phyloP scores from a whole-genome alignment of 2,888 invertebrate species.

The Clistopyga incitator region DNA sequence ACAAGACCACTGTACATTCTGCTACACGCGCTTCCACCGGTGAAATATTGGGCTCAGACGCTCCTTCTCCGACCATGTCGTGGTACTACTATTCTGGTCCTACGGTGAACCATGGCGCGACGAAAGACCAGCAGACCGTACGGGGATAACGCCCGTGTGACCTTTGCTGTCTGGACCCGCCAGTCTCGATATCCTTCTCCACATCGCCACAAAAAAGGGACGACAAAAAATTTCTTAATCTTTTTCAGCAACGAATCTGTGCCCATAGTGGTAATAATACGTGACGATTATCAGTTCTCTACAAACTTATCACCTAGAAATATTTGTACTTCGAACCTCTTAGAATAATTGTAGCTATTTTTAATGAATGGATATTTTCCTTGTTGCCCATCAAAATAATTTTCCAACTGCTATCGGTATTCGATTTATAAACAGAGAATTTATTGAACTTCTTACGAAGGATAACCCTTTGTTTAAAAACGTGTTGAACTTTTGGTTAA shows the following conservation, averaged over 20 bases:
- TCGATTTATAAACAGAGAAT: too few species aligned
- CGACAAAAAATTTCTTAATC: background rate
- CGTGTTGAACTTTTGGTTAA: too few species aligned
- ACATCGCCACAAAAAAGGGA: background rate
- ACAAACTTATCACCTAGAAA: background rate
- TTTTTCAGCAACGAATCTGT: background rate
- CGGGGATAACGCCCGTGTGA: constrained; percentile 30
- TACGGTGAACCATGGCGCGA: constrained; percentile 14
- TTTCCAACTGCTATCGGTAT: too few species aligned
- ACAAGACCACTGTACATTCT: constrained; percentile 8
- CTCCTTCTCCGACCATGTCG: background rate
- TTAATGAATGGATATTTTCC: too few species aligned
- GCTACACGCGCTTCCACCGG: constrained; percentile 11
- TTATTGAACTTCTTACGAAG: too few species aligned
- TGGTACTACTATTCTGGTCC: constrained; percentile 12
- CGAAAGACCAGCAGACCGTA: constrained; percentile 22
- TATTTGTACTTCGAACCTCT: background rate
- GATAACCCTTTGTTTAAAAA: too few species aligned
- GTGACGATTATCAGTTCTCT: background rate
- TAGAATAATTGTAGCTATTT: background rate
- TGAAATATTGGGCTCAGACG: constrained; percentile 29
- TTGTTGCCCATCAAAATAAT: too few species aligned
- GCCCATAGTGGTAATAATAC: background rate
- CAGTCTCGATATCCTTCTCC: background rate
- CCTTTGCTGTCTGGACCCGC: constrained; percentile 4